phyloP scores from a whole-genome alignment of 2,888 invertebrate species.

The Mechanitis mazaeus region DNA sequence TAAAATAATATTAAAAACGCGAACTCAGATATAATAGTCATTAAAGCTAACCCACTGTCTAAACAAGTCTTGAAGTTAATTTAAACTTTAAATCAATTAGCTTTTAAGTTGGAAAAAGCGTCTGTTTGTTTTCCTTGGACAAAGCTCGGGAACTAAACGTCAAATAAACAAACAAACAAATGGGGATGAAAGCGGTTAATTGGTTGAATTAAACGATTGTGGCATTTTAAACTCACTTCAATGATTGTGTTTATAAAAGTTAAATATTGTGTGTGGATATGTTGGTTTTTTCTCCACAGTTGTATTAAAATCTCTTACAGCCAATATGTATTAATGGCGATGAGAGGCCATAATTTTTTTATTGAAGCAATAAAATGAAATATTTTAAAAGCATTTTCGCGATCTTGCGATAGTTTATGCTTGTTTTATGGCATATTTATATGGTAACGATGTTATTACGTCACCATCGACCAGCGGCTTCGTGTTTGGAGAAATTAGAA shows the following conservation, averaged over 20 bases:
- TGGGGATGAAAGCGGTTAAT: constrained; percentile 31
- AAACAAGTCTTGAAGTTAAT: constrained; percentile 27
- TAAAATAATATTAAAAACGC: not conserved
- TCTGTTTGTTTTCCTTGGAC: constrained; percentile 32
- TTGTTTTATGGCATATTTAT: constrained; percentile 37
- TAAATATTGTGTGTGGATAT: too few species aligned
- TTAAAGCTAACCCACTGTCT: constrained; percentile 9
- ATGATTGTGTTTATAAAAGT: not conserved
- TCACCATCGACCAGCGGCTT: not conserved
- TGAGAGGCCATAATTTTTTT: constrained; percentile 36
- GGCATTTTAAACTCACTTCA: constrained; percentile 21
- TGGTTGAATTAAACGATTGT: constrained; percentile 29
- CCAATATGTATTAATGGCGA: constrained; percentile 21
- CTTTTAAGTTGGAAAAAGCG: constrained; percentile 33
- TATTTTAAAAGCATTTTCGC: constrained; percentile 48
- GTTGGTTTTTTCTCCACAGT: not conserved
- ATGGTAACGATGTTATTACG: constrained; percentile 22
- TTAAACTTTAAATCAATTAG: constrained; percentile 35
- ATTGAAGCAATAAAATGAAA: constrained; percentile 42
- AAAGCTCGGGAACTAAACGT: constrained; percentile 33
- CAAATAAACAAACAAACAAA: constrained; percentile 34
- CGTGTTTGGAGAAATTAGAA: too few species aligned
- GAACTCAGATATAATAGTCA: constrained; percentile 4
- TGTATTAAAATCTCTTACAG: constrained; percentile 3
- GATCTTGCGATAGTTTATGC: constrained; percentile 41